Conservation (phyloP, 2,113 vertebrate genomes). For the Istiophorus platypterus region DNA sequence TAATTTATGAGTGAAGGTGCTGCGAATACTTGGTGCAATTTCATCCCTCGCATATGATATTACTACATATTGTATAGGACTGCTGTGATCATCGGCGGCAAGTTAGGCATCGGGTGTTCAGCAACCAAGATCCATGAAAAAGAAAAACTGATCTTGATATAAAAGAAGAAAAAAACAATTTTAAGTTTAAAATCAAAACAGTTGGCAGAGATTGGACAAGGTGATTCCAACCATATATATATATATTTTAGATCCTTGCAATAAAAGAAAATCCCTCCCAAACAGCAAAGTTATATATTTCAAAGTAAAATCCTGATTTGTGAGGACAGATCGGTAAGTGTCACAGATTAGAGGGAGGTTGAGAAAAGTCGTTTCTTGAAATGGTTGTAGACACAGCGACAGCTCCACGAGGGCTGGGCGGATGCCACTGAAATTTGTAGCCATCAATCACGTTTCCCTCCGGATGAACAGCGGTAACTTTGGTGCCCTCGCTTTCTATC, state of each 20-base stretch:
- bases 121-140: neutral
- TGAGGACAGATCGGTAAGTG: neutral
- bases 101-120: neutral
- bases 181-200: too few species aligned
- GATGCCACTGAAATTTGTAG: neutral
- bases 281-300: neutral
- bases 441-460: neutral
- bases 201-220: too few species aligned
- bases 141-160: too few species aligned
- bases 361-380: too few species aligned
- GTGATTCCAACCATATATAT: too few species aligned
- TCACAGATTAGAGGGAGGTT: neutral
- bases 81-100: neutral
- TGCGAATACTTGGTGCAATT: constrained; percentile 35
- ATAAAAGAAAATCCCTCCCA: neutral
- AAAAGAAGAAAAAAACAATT: too few species aligned
- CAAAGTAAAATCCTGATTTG: too few species aligned
- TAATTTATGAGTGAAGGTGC: constrained; percentile 42
- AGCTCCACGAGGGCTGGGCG: neutral
- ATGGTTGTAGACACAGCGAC: too few species aligned
- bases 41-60: constrained; percentile 12
- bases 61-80: constrained; percentile 1
- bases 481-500: neutral
- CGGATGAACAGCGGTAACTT: neutral
- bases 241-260: too few species aligned